A percentile compares a stretch with the other conserved stretches of the same genome.
These are phyloP conservation scores for Discoglossus pictus DNA, from an alignment of 2,797 vertebrate genomes.

Conservation along the genomic window DNA sequence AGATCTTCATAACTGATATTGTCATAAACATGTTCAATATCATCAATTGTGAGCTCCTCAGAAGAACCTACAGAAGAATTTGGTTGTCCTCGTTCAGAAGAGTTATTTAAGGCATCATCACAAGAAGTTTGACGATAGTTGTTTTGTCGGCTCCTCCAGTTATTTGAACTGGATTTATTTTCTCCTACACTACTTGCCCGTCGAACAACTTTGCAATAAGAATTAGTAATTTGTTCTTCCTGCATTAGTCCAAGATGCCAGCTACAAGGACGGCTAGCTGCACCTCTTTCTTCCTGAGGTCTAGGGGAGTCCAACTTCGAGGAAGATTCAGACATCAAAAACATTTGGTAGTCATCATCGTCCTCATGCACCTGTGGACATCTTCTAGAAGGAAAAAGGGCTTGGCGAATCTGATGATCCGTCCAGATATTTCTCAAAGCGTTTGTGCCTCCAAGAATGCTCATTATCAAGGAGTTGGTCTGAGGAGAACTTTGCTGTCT, in stretches of 20 bases:
- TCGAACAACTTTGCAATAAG: slow-evolving; percentile 76
- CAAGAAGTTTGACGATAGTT: slow-evolving; percentile 43
- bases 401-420: slow-evolving; percentile 86
- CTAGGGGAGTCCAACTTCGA: slow-evolving; percentile 66
- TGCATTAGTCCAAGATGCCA: slow-evolving; percentile 85
- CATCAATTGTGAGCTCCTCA: slow-evolving; percentile 86
- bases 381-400: slow-evolving; percentile 87
- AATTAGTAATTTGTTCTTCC: slow-evolving; percentile 63
- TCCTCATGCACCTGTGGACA: slow-evolving; percentile 83
- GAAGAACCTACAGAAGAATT: slow-evolving; percentile 79
- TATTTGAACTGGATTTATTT: slow-evolving; percentile 64
- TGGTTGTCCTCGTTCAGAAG: slow-evolving; percentile 70
- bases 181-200: slow-evolving; percentile 92
- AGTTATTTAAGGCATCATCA: slow-evolving; percentile 56
- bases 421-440: slow-evolving; percentile 88
- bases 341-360: slow-evolving; percentile 95
- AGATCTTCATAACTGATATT: slow-evolving; percentile 96
- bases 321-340: slow-evolving; percentile 80
- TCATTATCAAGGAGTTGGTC: slow-evolving; percentile 57
- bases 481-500: slow-evolving; percentile 67
- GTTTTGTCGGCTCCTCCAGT: slow-evolving; percentile 57
- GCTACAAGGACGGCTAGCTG: slow-evolving; percentile 84
- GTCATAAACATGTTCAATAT: slow-evolving; percentile 93
- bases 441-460: slow-evolving; percentile 69
- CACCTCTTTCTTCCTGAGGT: slow-evolving; percentile 64